Conservation (phyloP, 2,113 vertebrate genomes). For the Oceanites oceanicus region DNA sequence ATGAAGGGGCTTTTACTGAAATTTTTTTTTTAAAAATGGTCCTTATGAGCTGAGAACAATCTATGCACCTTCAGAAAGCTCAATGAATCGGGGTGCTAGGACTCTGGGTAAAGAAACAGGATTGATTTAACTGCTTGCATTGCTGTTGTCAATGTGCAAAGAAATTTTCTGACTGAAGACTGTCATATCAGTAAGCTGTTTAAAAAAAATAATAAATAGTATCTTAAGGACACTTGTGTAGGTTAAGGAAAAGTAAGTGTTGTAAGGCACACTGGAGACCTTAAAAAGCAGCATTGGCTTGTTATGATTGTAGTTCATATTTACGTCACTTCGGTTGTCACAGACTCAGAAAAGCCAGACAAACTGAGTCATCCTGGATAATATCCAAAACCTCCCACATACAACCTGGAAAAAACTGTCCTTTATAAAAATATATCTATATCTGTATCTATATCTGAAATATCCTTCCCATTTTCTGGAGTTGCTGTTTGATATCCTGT, state of each 20-base stretch:
- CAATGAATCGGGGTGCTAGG: background rate
- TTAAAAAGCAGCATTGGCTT: slow-evolving; percentile 25
- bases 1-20: background rate
- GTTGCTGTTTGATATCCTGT: background rate
- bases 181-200: background rate
- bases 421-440: background rate
- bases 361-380: slow-evolving; percentile 54
- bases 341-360: slow-evolving; percentile 5
- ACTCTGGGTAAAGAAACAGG: background rate
- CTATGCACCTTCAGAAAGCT: background rate
- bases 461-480: background rate
- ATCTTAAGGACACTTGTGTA: background rate
- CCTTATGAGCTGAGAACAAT: background rate
- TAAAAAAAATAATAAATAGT: background rate
- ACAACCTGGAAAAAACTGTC: background rate
- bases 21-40: background rate
- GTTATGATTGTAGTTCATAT: slow-evolving; percentile 11
- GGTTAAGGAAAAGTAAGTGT: background rate
- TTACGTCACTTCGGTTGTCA: slow-evolving; percentile 46
- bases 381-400: background rate
- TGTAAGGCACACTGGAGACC: background rate
- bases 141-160: background rate
- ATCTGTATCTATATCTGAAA: background rate
- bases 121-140: background rate
- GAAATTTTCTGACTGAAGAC: background rate